Evolutionary conservation across 2,797 vertebrate species (phyloP).

Genomic region (Momotus momota): DNA sequence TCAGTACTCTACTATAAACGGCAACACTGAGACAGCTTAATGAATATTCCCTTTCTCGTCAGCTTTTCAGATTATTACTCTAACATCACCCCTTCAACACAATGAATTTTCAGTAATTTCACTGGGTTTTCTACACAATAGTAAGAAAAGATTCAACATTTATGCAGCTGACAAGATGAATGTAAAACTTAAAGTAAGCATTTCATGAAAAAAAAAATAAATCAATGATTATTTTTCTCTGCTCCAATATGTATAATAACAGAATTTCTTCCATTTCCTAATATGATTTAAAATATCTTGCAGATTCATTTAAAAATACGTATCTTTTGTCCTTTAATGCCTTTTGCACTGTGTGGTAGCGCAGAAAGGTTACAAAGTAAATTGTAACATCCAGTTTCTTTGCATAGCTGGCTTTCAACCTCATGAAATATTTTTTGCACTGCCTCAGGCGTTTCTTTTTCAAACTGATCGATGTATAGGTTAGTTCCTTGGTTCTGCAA

Average conservation of each 20-base stretch:
- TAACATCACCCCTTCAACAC: not conserved
- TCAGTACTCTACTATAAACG: not conserved
- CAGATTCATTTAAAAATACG: not conserved
- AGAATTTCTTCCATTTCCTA: not conserved
- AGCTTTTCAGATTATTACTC: not conserved
- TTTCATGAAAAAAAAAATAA: not conserved
- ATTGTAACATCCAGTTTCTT: not conserved
- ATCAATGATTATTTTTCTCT: not conserved
- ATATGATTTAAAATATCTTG: conserved; percentile 1
- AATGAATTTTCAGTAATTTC: not conserved
- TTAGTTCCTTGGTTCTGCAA: not conserved
- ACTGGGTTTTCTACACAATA: not conserved
- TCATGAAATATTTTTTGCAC: not conserved
- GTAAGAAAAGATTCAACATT: not conserved
- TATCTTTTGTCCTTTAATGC: not conserved
- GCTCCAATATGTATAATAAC: not conserved
- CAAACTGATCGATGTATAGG: not conserved
- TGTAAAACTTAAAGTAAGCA: not conserved
- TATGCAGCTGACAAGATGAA: not conserved
- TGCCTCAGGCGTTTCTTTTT: not conserved
- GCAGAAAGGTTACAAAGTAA: conserved; percentile 17
- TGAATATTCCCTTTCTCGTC: not conserved
- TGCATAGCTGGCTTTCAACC: not conserved
- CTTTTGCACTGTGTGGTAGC: not conserved
- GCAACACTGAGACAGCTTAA: not conserved